Evolutionary conservation across 1,140 invertebrate species (phyloP).

Genomic region (Telenomus remus): DNA sequence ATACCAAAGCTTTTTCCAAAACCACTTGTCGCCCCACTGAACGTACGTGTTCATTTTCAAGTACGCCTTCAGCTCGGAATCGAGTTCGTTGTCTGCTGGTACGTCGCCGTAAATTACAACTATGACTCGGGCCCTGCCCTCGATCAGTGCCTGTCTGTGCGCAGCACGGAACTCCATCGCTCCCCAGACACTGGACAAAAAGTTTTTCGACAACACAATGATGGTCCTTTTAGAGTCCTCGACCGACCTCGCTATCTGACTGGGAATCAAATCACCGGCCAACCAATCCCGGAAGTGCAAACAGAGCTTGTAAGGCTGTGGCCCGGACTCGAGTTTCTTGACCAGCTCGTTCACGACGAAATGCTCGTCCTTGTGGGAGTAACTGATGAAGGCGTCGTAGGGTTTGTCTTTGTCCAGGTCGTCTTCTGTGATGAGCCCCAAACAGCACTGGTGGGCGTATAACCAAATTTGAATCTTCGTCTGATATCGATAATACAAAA

Average conservation of each 20-base stretch:
- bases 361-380: slow-evolving; percentile 86
- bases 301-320: slow-evolving; percentile 80
- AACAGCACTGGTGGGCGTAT: slow-evolving; percentile 79
- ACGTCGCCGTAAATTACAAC: slow-evolving; percentile 87
- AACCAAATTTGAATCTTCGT: slow-evolving; percentile 83
- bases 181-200: slow-evolving; percentile 89
- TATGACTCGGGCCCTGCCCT: slow-evolving; percentile 83
- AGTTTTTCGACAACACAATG: slow-evolving; percentile 87
- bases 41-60: slow-evolving; percentile 91
- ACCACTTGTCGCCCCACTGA: slow-evolving; percentile 89
- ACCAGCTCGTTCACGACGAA: slow-evolving; percentile 83
- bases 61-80: slow-evolving; percentile 85
- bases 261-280: slow-evolving; percentile 85
- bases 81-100: slow-evolving; percentile 79
- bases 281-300: slow-evolving; percentile 89
- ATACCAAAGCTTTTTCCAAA: slow-evolving; percentile 89
- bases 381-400: slow-evolving; percentile 93
- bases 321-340: slow-evolving; percentile 79
- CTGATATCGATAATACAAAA: slow-evolving; percentile 80
- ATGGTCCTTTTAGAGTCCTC: slow-evolving; percentile 87
- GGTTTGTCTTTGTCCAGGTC: slow-evolving; percentile 85
- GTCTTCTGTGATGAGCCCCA: slow-evolving; percentile 82
- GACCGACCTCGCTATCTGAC: slow-evolving; percentile 87
- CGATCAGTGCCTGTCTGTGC: slow-evolving; percentile 84
- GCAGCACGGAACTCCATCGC: slow-evolving; percentile 89